Evolutionary conservation across 2,797 vertebrate species (phyloP).

Genomic region (Semotilus atromaculatus): DNA sequence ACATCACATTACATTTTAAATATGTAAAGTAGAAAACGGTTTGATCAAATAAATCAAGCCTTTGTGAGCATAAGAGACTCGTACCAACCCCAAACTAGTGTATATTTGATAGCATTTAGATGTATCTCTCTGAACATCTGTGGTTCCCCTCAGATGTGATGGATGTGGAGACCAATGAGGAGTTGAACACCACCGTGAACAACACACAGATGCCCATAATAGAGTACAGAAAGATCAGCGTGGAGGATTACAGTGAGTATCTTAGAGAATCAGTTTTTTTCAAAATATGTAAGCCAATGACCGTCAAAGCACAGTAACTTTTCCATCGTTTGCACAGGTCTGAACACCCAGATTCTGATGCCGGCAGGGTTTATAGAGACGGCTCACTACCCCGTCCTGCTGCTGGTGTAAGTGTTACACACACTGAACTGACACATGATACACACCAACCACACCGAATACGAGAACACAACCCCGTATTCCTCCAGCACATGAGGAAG

Average conservation of each 20-base stretch:
- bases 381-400: conserved; percentile 88
- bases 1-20: background rate
- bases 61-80: background rate
- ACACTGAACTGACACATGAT: background rate
- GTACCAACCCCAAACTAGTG: background rate
- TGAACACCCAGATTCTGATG: conserved; percentile 92
- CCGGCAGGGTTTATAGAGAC: conserved; percentile 88
- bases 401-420: conserved; percentile 89
- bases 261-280: background rate
- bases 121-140: background rate
- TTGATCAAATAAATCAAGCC: background rate
- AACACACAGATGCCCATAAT: conserved; percentile 91
- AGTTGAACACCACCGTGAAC: conserved; percentile 78
- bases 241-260: conserved; percentile 92
- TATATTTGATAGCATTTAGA: background rate
- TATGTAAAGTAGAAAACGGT: background rate
- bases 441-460: background rate
- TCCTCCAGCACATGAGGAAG: background rate
- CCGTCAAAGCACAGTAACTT: background rate
- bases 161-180: conserved; percentile 88
- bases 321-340: conserved; percentile 43
- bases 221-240: conserved; percentile 83
- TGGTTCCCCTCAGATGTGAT: conserved; percentile 82
- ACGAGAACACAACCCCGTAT: background rate
- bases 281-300: background rate